A percentile compares a stretch with the other conserved stretches of the same genome.
These are phyloP conservation scores for Empis livida DNA, from an alignment of 2,888 invertebrate genomes.

Conservation along the genomic window DNA sequence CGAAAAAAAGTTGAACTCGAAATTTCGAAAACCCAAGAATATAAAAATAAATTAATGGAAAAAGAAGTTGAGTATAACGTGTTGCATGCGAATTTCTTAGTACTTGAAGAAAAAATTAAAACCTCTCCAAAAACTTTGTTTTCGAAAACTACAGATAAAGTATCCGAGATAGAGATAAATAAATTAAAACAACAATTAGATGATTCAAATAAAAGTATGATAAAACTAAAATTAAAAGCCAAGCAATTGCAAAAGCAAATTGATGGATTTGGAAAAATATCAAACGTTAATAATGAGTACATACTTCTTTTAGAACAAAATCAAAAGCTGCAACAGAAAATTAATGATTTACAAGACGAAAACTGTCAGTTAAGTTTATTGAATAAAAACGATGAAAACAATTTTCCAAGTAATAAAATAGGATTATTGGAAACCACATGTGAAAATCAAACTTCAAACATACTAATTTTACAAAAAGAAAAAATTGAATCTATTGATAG, in stretches of 20 bases:
- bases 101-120: constrained; percentile 32
- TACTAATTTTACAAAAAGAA: constrained; percentile 53
- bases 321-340: constrained; percentile 53
- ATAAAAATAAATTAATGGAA: constrained; percentile 41
- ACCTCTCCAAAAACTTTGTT: constrained; percentile 27
- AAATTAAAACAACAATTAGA: constrained; percentile 58
- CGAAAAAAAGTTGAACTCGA: constrained; percentile 30
- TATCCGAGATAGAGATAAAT: constrained; percentile 22
- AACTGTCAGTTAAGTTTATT: constrained; percentile 80
- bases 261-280: constrained; percentile 50
- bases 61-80: constrained; percentile 41
- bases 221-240: constrained; percentile 59
- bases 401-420: constrained; percentile 14
- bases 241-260: constrained; percentile 66
- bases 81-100: constrained; percentile 34
- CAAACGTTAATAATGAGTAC: constrained; percentile 54
- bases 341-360: constrained; percentile 79
- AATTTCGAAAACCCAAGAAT: constrained; percentile 23
- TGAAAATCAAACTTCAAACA: constrained; percentile 21
- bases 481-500: no score
- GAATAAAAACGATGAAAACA: constrained; percentile 42
- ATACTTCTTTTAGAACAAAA: constrained; percentile 49
- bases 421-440: constrained; percentile 20
- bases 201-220: constrained; percentile 60
- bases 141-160: constrained; percentile 18